Percentiles rank a stretch among this genome's conserved stretches.
These are phyloP conservation scores for Rhinogobio ventralis DNA, from an alignment of 2,797 vertebrate species.

Conservation along the genomic window DNA sequence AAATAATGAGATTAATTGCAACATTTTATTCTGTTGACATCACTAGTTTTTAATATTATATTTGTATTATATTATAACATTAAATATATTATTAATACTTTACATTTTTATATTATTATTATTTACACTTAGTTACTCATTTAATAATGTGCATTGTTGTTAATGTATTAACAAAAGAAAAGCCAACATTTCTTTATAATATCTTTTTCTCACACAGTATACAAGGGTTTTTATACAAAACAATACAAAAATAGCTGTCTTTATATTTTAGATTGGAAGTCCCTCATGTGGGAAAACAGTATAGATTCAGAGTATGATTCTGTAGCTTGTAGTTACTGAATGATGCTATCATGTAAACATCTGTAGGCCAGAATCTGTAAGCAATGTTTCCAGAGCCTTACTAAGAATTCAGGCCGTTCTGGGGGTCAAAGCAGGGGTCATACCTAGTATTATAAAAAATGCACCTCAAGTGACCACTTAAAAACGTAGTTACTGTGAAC, in stretches of 20 bases:
- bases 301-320: neutral
- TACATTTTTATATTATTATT: neutral
- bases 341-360: neutral
- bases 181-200: neutral
- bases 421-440: neutral
- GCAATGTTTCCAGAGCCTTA: neutral
- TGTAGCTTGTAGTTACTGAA: neutral
- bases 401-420: neutral
- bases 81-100: neutral
- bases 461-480: neutral
- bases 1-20: neutral
- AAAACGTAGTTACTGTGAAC: constrained; percentile 24
- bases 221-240: neutral
- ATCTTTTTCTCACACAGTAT: neutral
- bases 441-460: neutral
- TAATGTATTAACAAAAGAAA: neutral
- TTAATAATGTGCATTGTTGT: neutral
- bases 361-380: neutral
- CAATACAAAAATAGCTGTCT: neutral
- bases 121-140: neutral
- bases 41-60: neutral
- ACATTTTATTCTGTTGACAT: neutral
- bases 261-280: neutral
- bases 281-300: neutral
- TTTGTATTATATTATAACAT: too few species aligned